Evolutionary conservation across 2,888 invertebrate species (phyloP).

Genomic region (Lymantria monacha): DNA sequence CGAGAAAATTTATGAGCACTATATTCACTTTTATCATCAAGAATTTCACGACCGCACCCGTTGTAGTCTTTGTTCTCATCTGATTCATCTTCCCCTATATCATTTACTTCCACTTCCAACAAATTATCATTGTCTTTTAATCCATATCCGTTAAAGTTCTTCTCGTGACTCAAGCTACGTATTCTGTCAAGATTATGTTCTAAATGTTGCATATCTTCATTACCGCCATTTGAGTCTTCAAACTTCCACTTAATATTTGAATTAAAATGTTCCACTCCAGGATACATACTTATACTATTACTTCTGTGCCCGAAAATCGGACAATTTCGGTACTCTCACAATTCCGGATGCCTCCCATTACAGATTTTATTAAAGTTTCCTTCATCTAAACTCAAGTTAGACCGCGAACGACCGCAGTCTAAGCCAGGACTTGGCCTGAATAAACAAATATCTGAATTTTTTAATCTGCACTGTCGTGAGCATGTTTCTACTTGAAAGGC

Average conservation of each 20-base stretch:
- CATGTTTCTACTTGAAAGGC: constrained; percentile 77
- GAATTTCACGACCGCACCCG: constrained; percentile 55
- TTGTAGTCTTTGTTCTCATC: constrained; percentile 66
- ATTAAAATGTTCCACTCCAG: constrained; percentile 76
- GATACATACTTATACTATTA: constrained; percentile 75
- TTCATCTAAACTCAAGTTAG: constrained; percentile 76
- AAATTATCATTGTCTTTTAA: constrained; percentile 67
- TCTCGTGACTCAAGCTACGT: constrained; percentile 73
- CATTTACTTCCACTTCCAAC: constrained; percentile 74
- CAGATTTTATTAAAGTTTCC: constrained; percentile 73
- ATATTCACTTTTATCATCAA: constrained; percentile 73
- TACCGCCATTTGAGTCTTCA: constrained; percentile 61
- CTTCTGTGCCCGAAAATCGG: constrained; percentile 81
- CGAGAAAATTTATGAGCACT: constrained; percentile 73
- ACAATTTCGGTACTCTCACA: constrained; percentile 80
- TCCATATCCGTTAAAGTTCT: constrained; percentile 61
- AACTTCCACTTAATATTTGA: constrained; percentile 78
- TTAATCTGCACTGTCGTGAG: constrained; percentile 72
- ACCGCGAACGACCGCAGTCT: constrained; percentile 73
- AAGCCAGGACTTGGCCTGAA: constrained; percentile 68
- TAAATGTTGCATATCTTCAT: constrained; percentile 66
- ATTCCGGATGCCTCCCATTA: constrained; percentile 75
- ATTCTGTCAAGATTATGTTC: constrained; percentile 78
- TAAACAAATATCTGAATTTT: constrained; percentile 74
- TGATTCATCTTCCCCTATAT: constrained; percentile 58